A percentile compares a stretch with the other conserved stretches of the same genome.
phyloP scores from a whole-genome alignment of 2,888 invertebrate genomes.

The Boloria selene region DNA sequence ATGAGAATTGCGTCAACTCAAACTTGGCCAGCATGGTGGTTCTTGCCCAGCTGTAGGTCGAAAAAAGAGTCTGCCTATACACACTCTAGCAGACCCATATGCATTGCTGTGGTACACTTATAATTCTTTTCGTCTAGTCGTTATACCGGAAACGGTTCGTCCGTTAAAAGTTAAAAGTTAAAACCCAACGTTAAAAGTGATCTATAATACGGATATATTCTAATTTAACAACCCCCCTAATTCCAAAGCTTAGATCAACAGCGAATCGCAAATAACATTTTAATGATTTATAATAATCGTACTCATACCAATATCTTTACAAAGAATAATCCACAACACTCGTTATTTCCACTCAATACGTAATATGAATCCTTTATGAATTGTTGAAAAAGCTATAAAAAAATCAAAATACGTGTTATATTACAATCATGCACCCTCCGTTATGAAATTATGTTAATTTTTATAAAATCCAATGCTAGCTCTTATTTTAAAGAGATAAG shows the following conservation, averaged over 20 bases:
- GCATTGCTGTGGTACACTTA: no score
- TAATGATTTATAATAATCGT: conserved; percentile 18
- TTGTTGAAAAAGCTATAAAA: conserved; percentile 57
- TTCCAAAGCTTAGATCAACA: conserved; percentile 16
- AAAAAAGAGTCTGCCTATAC: no score
- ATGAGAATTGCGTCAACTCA: no score
- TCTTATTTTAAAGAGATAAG: conserved; percentile 41
- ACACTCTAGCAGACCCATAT: no score
- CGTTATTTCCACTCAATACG: conserved; percentile 47
- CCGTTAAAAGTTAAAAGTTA: no score
- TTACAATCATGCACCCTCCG: conserved; percentile 71
- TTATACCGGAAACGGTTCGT: no score
- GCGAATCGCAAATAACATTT: conserved; percentile 14
- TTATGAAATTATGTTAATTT: conserved; percentile 77
- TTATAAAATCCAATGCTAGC: conserved; percentile 26
- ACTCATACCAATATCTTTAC: conserved; percentile 8
- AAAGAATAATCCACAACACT: conserved; percentile 8
- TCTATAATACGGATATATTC: background rate
- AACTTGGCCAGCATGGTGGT: no score
- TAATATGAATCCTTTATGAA: conserved; percentile 54
- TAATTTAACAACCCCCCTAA: background rate
- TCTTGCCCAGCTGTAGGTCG: no score
- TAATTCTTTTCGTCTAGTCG: no score
- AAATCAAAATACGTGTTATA: conserved; percentile 71
- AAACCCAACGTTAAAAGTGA: no score